Evolutionary conservation across 2,888 invertebrate species (phyloP).

Genomic region (Lasioglossum leucozonium): DNA sequence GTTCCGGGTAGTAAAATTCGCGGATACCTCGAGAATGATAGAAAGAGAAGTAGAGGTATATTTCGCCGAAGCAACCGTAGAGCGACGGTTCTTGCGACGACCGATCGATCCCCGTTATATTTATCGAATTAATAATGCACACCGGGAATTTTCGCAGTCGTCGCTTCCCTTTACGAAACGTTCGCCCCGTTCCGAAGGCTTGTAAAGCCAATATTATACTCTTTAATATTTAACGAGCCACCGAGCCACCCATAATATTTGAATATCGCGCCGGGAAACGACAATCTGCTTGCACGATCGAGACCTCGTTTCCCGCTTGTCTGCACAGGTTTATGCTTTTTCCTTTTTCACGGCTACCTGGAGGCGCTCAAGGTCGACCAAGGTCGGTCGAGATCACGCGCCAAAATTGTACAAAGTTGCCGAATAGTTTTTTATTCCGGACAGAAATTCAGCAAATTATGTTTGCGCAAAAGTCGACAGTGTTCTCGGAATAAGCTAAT

Average conservation of each 20-base stretch:
- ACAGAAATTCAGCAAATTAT: too few relatives aligned
- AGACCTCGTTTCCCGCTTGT: background rate
- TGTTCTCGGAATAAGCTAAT: too few relatives aligned
- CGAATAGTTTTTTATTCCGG: too few relatives aligned
- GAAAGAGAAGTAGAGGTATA: background rate
- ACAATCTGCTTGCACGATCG: background rate
- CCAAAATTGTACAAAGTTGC: too few relatives aligned
- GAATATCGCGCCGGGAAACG: background rate
- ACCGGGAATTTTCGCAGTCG: background rate
- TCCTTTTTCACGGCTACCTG: background rate
- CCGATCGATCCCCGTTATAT: constrained; percentile 15
- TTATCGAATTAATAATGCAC: constrained; percentile 31
- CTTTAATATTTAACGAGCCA: constrained; percentile 1
- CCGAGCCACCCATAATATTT: background rate
- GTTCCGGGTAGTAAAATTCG: constrained; percentile 5
- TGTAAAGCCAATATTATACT: background rate
- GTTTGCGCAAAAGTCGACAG: too few relatives aligned
- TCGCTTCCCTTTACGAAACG: background rate
- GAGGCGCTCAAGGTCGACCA: background rate
- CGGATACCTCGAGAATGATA: background rate
- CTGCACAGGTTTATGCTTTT: background rate
- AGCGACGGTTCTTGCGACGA: background rate
- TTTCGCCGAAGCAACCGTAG: background rate
- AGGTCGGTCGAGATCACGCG: background rate
- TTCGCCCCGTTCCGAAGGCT: background rate